These are phyloP conservation scores for Ophthalmotilapia sp. DNA, from an alignment of 2,113 vertebrate species.

Conservation along the genomic window DNA sequence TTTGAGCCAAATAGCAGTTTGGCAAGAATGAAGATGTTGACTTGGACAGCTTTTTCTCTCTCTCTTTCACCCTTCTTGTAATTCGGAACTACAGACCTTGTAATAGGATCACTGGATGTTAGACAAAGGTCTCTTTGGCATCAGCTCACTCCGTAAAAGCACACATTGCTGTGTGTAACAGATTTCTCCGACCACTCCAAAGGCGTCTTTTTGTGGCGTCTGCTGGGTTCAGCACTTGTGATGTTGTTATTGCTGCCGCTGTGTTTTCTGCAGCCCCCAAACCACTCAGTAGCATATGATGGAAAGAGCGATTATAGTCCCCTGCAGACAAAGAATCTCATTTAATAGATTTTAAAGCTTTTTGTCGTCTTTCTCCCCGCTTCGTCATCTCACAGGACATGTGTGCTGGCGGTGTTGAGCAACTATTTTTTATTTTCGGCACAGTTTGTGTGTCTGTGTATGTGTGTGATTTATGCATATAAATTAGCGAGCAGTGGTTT, in stretches of 20 bases:
- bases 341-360: conserved; percentile 36
- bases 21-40: neutral
- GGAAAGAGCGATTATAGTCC: neutral
- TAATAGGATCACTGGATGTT: neutral
- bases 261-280: neutral
- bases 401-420: neutral
- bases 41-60: neutral
- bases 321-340: conserved; percentile 32
- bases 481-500: neutral
- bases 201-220: neutral
- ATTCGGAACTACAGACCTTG: neutral
- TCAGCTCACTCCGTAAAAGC: neutral
- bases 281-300: neutral
- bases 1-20: neutral
- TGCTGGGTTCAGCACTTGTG: conserved; percentile 1
- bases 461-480: neutral
- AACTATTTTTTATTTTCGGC: neutral
- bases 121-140: neutral
- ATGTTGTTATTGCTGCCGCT: conserved; percentile 3
- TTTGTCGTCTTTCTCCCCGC: neutral
- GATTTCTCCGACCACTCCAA: neutral
- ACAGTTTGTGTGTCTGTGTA: neutral
- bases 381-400: neutral
- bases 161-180: neutral
- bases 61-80: neutral